These are phyloP conservation scores for Sceloporus tristichus DNA, from an alignment of 2,113 vertebrate genomes.

Conservation along the genomic window DNA sequence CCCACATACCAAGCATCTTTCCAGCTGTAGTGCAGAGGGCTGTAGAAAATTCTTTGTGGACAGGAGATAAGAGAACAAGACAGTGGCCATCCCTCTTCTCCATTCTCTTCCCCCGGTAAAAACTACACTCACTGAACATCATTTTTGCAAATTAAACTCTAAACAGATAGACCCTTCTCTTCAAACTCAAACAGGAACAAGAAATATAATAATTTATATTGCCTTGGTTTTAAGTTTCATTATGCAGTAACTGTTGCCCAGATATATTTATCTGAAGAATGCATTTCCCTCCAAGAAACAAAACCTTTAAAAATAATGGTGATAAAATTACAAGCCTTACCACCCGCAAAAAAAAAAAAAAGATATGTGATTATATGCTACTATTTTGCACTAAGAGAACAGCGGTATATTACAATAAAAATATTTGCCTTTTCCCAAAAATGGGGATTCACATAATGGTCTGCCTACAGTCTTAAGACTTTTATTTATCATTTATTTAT, in stretches of 20 bases:
- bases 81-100: background rate
- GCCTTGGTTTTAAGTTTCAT: constrained; percentile 29
- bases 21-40: background rate
- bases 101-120: background rate
- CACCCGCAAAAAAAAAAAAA: background rate
- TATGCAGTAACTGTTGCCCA: constrained; percentile 26
- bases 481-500: too few relatives aligned
- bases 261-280: constrained; percentile 40
- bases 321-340: background rate
- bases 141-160: background rate
- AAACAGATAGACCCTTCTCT: constrained; percentile 19
- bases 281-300: constrained; percentile 39
- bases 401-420: background rate
- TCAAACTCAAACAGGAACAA: background rate
- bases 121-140: background rate
- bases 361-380: background rate
- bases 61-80: constrained; percentile 28
- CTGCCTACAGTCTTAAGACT: too few relatives aligned
- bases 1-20: constrained; percentile 8
- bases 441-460: too few relatives aligned
- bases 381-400: background rate
- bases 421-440: background rate
- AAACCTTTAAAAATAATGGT: constrained; percentile 38
- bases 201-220: constrained; percentile 40
- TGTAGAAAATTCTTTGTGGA: constrained; percentile 20